Percentiles rank a stretch among this genome's conserved stretches.
Conservation (phyloP, 2,888 invertebrate genomes). For the Microctonus aethiopoides region DNA sequence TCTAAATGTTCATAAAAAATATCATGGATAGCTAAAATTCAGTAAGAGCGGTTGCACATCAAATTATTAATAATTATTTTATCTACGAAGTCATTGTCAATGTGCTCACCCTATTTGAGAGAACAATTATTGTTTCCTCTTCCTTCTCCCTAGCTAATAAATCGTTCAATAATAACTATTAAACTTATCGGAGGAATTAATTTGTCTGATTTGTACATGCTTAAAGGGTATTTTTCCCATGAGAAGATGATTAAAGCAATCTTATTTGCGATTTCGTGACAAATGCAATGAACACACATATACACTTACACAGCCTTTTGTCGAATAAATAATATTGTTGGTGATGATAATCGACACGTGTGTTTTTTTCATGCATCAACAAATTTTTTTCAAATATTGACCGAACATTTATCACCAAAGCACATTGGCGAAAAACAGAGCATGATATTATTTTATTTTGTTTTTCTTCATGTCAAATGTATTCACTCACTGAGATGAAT, state of each 20-base stretch:
- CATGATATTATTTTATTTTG: too few species aligned
- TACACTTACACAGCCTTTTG: not conserved
- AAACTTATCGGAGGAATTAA: not conserved
- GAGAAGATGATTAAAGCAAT: not conserved
- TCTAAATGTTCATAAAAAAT: not conserved
- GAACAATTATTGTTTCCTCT: not conserved
- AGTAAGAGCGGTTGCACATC: not conserved
- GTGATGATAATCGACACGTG: not conserved
- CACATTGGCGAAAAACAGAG: not conserved
- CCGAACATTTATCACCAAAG: not conserved
- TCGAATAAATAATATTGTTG: not conserved
- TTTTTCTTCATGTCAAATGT: not conserved
- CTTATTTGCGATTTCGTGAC: conserved; percentile 1
- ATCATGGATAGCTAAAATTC: conserved; percentile 1
- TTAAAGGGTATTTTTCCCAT: not conserved
- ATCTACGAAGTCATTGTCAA: not conserved
- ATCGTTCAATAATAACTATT: not conserved
- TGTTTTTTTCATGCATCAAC: not conserved
- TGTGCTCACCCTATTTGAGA: not conserved
- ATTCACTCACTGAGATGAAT: not conserved
- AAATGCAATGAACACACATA: conserved; percentile 4
- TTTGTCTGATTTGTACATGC: not conserved
- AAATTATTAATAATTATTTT: not conserved
- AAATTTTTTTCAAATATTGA: not conserved
- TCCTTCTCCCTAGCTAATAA: not conserved